Percentiles rank a stretch among this genome's conserved stretches.
Evolutionary conservation across 2,888 invertebrate genomes (phyloP).

Genomic region (Tiphia femorata): DNA sequence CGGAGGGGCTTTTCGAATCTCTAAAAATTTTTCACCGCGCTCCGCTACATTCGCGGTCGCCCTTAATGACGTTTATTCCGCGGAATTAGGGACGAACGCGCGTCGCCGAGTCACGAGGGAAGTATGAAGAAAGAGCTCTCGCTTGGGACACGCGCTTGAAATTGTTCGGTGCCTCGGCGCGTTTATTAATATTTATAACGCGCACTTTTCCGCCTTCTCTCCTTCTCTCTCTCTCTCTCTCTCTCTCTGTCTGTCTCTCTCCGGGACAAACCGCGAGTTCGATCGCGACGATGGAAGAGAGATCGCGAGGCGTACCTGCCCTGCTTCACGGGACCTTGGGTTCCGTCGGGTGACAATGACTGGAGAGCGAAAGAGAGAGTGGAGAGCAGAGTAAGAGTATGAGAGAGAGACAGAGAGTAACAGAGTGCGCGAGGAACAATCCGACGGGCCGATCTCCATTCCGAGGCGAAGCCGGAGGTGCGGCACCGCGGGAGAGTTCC

Average conservation of each 20-base stretch:
- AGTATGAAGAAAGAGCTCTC: too few species aligned
- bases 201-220: not conserved
- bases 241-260: not conserved
- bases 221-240: not conserved
- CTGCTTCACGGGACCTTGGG: slow-evolving; percentile 10
- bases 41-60: too few species aligned
- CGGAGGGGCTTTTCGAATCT: too few species aligned
- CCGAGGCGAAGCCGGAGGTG: slow-evolving; percentile 17
- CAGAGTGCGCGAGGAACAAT: slow-evolving; percentile 14
- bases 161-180: too few species aligned
- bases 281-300: too few species aligned
- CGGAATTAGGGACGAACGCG: too few species aligned
- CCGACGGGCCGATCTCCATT: slow-evolving; percentile 37
- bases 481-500: slow-evolving; percentile 2
- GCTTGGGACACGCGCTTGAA: too few species aligned
- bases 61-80: too few species aligned
- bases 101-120: too few species aligned
- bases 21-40: too few species aligned
- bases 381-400: not conserved
- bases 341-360: slow-evolving; percentile 20
- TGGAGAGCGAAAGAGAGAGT: slow-evolving; percentile 12
- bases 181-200: too few species aligned
- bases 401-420: not conserved
- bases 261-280: slow-evolving; percentile 11
- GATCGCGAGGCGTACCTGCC: slow-evolving; percentile 17